Evolutionary conservation across 2,797 vertebrate genomes (phyloP).

Genomic region (Rhincodon typus): DNA sequence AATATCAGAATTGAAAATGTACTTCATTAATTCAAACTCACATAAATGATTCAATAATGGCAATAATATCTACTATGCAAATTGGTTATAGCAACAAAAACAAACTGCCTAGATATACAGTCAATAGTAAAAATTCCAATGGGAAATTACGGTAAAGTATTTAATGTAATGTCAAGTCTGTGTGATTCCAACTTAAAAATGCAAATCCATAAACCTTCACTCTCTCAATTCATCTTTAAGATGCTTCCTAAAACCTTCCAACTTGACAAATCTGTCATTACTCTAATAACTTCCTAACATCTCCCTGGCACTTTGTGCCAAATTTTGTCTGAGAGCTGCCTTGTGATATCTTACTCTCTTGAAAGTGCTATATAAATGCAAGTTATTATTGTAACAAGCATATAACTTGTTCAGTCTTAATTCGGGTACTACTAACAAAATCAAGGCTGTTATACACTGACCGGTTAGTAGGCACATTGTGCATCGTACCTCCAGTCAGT

Average conservation of each 20-base stretch:
- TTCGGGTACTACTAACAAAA: not conserved
- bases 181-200: not conserved
- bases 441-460: not conserved
- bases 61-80: conserved; percentile 5
- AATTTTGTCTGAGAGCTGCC: not conserved
- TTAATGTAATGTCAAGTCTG: not conserved
- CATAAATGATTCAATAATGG: conserved; percentile 11
- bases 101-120: conserved; percentile 16
- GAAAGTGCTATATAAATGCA: not conserved
- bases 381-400: not conserved
- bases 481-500: not conserved
- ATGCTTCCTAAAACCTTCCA: not conserved
- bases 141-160: not conserved
- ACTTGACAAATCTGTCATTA: not conserved
- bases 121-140: not conserved
- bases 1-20: not conserved
- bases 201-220: not conserved
- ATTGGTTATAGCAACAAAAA: conserved; percentile 5
- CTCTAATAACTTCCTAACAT: not conserved
- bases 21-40: not conserved
- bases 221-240: no score
- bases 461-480: not conserved
- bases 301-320: not conserved
- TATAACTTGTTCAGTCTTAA: not conserved
- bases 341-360: no score